Evolutionary conservation across 1,140 invertebrate genomes (phyloP).

Genomic region (Archegozetes longisetosus): DNA sequence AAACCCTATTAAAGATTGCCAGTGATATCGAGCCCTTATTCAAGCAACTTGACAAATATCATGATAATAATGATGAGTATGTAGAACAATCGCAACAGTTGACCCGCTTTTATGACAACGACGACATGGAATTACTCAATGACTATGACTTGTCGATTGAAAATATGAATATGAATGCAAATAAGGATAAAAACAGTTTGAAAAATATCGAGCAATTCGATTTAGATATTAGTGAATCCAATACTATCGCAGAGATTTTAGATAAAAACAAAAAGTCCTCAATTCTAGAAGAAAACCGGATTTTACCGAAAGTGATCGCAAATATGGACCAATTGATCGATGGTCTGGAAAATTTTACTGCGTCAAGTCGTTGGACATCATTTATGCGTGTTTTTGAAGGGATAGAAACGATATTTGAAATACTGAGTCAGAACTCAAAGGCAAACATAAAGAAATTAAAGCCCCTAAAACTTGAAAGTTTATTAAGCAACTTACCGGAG

Average conservation of each 20-base stretch:
- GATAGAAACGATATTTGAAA: slow-evolving; percentile 11
- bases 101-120: background rate
- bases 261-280: background rate
- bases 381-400: slow-evolving; percentile 11
- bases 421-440: background rate
- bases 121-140: slow-evolving; percentile 14
- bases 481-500: slow-evolving; percentile 2
- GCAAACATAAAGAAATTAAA: slow-evolving; percentile 3
- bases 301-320: slow-evolving; percentile 11
- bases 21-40: slow-evolving; percentile 15
- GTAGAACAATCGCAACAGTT: background rate
- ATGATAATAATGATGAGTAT: background rate
- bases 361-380: slow-evolving; percentile 12
- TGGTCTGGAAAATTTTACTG: slow-evolving; percentile 5
- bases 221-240: slow-evolving; percentile 10
- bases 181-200: background rate
- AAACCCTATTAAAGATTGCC: slow-evolving; percentile 10
- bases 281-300: slow-evolving; percentile 4
- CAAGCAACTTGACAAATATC: background rate
- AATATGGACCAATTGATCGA: slow-evolving; percentile 15
- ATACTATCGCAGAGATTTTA: background rate
- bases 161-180: background rate
- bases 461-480: slow-evolving; percentile 1
- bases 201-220: background rate
- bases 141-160: slow-evolving; percentile 2